These are phyloP conservation scores for Drosophila murphyi DNA, from an alignment of 1,140 invertebrate genomes.

Conservation along the genomic window DNA sequence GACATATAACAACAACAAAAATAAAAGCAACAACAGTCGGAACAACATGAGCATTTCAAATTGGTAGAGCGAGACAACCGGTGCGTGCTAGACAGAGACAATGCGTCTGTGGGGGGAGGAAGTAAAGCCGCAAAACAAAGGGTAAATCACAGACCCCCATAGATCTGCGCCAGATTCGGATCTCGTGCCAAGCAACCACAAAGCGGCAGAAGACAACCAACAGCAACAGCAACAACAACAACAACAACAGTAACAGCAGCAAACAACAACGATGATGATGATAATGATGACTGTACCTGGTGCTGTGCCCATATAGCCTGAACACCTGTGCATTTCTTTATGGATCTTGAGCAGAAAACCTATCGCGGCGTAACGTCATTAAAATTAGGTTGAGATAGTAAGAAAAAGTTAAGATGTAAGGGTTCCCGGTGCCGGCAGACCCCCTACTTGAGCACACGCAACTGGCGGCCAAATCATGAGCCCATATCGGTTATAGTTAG, in stretches of 20 bases:
- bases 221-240: not conserved
- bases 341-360: slow-evolving; percentile 82
- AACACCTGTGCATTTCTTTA: slow-evolving; percentile 83
- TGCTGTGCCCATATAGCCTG: slow-evolving; percentile 22
- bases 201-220: slow-evolving; percentile 23
- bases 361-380: slow-evolving; percentile 83
- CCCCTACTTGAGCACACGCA: slow-evolving; percentile 26
- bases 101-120: not conserved
- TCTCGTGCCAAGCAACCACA: slow-evolving; percentile 78
- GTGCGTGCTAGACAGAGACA: not conserved
- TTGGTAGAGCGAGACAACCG: slow-evolving; percentile 34
- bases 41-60: slow-evolving; percentile 50
- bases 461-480: slow-evolving; percentile 30
- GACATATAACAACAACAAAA: slow-evolving; percentile 46
- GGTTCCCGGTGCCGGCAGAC: slow-evolving; percentile 27
- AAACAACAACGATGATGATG: not conserved
- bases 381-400: slow-evolving; percentile 72
- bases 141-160: slow-evolving; percentile 71
- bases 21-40: not conserved
- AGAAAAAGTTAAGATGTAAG: slow-evolving; percentile 65
- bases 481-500: slow-evolving; percentile 45
- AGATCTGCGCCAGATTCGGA: slow-evolving; percentile 46
- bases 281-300: slow-evolving; percentile 44
- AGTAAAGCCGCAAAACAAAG: slow-evolving; percentile 48
- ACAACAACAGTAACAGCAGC: too few species aligned